These are phyloP conservation scores for Amyelois transitella DNA, from an alignment of 1,140 invertebrate species.

Conservation along the genomic window DNA sequence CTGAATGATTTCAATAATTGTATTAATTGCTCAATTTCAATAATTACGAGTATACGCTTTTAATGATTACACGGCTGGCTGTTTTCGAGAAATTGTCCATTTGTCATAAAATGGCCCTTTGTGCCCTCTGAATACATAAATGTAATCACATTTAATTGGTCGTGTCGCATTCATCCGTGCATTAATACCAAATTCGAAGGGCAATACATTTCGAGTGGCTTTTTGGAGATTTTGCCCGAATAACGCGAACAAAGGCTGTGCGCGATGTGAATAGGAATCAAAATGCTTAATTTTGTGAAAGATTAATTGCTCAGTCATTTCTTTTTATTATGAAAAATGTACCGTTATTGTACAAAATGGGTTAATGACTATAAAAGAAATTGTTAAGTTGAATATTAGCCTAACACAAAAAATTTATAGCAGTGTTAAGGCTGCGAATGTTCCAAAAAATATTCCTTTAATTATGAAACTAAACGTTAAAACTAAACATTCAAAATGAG, in stretches of 20 bases:
- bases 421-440: too few relatives aligned
- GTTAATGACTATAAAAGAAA: too few relatives aligned
- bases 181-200: slow-evolving; percentile 2
- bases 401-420: neutral
- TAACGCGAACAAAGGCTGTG: neutral
- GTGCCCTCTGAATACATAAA: slow-evolving; percentile 17
- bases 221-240: neutral
- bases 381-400: neutral
- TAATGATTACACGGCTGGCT: slow-evolving; percentile 24
- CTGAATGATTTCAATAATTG: too few relatives aligned
- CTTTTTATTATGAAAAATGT: neutral
- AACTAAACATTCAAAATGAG: too few relatives aligned
- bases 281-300: neutral
- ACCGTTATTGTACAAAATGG: too few relatives aligned
- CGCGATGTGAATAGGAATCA: neutral
- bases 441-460: neutral
- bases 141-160: slow-evolving; percentile 37
- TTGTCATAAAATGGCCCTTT: slow-evolving; percentile 16
- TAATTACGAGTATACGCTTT: slow-evolving; percentile 19
- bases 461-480: neutral
- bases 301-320: slow-evolving; percentile 7
- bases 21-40: slow-evolving; percentile 18
- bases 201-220: neutral
- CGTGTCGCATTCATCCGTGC: slow-evolving; percentile 21
- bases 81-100: slow-evolving; percentile 19